These are phyloP conservation scores for Hippocampus zosterae DNA, from an alignment of 2,113 vertebrate genomes.

Conservation along the genomic window DNA sequence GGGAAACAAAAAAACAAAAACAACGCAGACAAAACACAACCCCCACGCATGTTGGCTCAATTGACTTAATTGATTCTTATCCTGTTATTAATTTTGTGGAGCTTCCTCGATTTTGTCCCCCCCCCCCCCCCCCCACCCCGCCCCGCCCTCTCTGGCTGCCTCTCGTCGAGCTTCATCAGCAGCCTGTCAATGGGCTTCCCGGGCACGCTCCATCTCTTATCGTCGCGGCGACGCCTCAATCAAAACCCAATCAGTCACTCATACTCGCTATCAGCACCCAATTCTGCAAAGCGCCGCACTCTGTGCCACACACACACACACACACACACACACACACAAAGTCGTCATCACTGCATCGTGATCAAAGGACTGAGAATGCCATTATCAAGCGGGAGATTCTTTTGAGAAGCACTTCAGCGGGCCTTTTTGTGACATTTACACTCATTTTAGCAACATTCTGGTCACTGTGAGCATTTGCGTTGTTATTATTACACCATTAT, in stretches of 20 bases:
- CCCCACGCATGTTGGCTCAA: background rate
- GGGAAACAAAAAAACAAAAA: too few relatives aligned
- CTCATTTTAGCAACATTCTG: background rate
- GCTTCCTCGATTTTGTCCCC: slow-evolving; percentile 26
- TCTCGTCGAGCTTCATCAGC: slow-evolving; percentile 69
- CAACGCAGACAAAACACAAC: background rate
- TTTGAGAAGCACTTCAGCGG: background rate
- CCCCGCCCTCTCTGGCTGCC: slow-evolving; percentile 28
- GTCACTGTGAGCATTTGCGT: background rate
- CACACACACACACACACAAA: slow-evolving; percentile 7
- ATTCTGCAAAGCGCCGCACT: slow-evolving; percentile 12
- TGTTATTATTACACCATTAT: too few relatives aligned
- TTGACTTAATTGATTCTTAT: slow-evolving; percentile 75
- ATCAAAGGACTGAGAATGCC: background rate
- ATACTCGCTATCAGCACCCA: slow-evolving; percentile 48
- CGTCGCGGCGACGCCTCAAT: slow-evolving; percentile 72
- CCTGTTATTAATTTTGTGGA: slow-evolving; percentile 66
- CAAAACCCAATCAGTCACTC: slow-evolving; percentile 73
- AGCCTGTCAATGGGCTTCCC: slow-evolving; percentile 71
- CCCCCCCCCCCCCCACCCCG: background rate
- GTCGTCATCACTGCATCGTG: background rate
- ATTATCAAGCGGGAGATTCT: background rate
- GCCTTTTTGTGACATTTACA: background rate
- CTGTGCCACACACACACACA: slow-evolving; percentile 22
- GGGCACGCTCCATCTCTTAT: slow-evolving; percentile 65